These are phyloP conservation scores for Bombus waltoni DNA, from an alignment of 1,140 invertebrate genomes.

Conservation along the genomic window DNA sequence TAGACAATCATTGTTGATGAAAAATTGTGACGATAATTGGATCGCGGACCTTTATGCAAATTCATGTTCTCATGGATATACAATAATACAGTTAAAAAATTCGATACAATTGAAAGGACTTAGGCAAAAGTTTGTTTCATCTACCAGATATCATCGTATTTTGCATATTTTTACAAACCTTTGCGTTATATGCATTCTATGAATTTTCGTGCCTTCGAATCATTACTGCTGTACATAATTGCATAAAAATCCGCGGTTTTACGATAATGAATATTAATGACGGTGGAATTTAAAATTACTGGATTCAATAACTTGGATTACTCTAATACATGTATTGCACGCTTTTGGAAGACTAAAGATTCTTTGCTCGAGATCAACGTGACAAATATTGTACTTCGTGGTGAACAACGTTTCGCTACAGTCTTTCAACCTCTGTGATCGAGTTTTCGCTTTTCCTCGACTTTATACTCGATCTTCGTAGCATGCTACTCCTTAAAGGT, in stretches of 20 bases:
- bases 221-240: too few relatives aligned
- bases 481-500: conserved; percentile 85
- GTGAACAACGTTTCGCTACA: conserved; percentile 44
- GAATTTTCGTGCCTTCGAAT: not conserved
- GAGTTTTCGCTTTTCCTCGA: conserved; percentile 65
- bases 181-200: too few relatives aligned
- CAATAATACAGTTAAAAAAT: not conserved
- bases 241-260: too few relatives aligned
- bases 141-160: too few relatives aligned
- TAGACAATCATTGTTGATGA: not conserved
- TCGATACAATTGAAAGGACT: too few relatives aligned
- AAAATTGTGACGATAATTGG: not conserved
- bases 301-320: not conserved
- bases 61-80: not conserved
- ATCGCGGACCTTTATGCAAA: not conserved
- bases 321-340: not conserved
- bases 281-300: not conserved
- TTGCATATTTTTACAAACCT: too few relatives aligned
- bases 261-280: not conserved
- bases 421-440: conserved; percentile 64
- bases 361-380: conserved; percentile 1
- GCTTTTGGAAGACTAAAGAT: conserved; percentile 1
- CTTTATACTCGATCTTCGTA: conserved; percentile 82
- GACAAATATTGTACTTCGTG: not conserved
- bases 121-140: not conserved